Percentiles rank a stretch among this genome's conserved stretches.
These are phyloP conservation scores for Gryllus bimaculatus DNA, from an alignment of 1,140 invertebrate genomes.

Conservation along the genomic window DNA sequence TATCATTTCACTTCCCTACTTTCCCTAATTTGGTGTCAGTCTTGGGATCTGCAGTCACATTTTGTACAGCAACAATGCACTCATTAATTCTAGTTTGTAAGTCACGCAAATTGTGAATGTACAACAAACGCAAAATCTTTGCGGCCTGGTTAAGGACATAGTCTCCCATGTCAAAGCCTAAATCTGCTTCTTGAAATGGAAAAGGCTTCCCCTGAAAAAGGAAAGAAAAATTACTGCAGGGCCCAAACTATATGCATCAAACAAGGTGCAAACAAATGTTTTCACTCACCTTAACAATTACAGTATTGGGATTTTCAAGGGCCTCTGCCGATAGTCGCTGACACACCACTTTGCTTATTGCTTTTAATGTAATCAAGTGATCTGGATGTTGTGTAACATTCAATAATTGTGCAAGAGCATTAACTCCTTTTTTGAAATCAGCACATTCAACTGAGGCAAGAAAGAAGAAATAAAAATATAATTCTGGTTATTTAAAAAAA, in stretches of 20 bases:
- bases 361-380: conserved; percentile 66
- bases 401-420: conserved; percentile 65
- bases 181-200: conserved; percentile 51
- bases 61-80: conserved; percentile 83
- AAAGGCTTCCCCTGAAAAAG: conserved; percentile 50
- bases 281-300: conserved; percentile 35
- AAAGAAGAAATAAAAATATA: conserved; percentile 24
- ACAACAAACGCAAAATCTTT: conserved; percentile 74
- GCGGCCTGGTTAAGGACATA: conserved; percentile 64
- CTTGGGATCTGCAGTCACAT: conserved; percentile 90
- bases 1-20: conserved; percentile 59
- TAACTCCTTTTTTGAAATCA: conserved; percentile 74
- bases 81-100: conserved; percentile 93
- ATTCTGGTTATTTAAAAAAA: background rate
- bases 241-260: too few relatives aligned
- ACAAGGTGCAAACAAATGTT: background rate
- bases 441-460: conserved; percentile 62
- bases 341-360: conserved; percentile 56
- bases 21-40: conserved; percentile 90
- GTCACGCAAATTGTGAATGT: conserved; percentile 81
- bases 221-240: background rate
- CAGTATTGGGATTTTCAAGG: conserved; percentile 50
- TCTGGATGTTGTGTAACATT: conserved; percentile 73
- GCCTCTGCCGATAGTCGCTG: conserved; percentile 55
- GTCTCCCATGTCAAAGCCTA: conserved; percentile 62